Evolutionary conservation across 2,113 vertebrate species (phyloP), one percentile per base, ranked within the genome.

Genomic region (Aythya baeri): DNA sequence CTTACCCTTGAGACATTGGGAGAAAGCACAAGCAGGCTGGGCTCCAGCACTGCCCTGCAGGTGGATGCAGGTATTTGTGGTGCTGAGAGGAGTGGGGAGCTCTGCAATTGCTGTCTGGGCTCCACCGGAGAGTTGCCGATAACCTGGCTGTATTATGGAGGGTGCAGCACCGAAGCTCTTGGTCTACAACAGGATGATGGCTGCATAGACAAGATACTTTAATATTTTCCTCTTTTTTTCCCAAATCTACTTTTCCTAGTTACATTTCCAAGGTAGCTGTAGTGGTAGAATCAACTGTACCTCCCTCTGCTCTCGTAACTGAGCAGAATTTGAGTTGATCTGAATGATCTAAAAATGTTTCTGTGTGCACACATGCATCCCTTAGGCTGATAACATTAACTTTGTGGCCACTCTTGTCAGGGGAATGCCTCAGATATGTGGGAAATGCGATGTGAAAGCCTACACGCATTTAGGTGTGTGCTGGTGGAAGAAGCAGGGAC

Each of bases 41-140:
- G n/a, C 0, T 4, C 38, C 0, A 1, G 46, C 0, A 0, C 18
- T 5, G n/a, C 20, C 32, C 16, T 0, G 0, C 4, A 70, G 78
- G 41, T 67, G 88, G 62, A 0, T 27, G 1, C 0, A 1, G 63
- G 59, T 32, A 9, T 44, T 4, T 8, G 73, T 75, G 87, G 23
- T 0, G 0, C 2, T 5, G 67, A 41, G 67, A 41, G 13, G 59
- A 55, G 58, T 0, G 0, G 11, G 0, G 36, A 55, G 67, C 76
- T 43, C 78, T 8, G 58, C 3, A 0, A 34, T 32, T 3, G 0
- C 65, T 10, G 11, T 10, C 26, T 0, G 2, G 31, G 44, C 32
- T 58, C 9, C 21, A 6, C 32, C 70, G 0, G 0, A 18, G 23
- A 13, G 59, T 13, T 43, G 2, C 32, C 3, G 1, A 5, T 5